These are phyloP conservation scores for Coendou prehensilis DNA, from an alignment of 2,797 vertebrate species.

Conservation along the genomic window DNA sequence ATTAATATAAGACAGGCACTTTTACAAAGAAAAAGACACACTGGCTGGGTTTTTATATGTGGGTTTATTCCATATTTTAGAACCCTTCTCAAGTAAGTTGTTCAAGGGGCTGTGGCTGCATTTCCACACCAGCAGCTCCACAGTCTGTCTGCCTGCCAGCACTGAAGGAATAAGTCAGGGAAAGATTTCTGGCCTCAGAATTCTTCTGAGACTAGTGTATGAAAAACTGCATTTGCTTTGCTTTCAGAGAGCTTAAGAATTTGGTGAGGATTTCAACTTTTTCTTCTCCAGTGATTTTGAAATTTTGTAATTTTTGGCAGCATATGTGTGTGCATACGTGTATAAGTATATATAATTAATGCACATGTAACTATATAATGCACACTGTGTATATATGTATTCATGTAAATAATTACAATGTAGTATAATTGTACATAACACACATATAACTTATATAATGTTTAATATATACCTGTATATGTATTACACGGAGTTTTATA, in stretches of 20 bases:
- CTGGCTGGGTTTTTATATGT: not conserved
- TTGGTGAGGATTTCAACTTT: not conserved
- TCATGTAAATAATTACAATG: not conserved
- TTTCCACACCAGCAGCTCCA: not conserved
- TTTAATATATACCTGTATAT: not conserved
- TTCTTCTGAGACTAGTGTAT: not conserved
- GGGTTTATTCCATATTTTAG: not conserved
- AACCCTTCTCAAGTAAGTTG: not conserved
- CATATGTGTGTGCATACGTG: not conserved
- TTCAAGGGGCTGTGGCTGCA: not conserved
- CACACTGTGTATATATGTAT: not conserved
- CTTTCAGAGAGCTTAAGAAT: not conserved
- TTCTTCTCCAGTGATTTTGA: slow-evolving; percentile 16
- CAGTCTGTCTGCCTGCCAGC: too few species aligned
- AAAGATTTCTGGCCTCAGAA: not conserved
- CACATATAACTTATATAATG: not conserved
- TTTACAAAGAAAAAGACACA: slow-evolving; percentile 49
- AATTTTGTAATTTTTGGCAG: slow-evolving; percentile 31
- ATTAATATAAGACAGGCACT: not conserved
- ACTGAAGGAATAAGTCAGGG: not conserved
- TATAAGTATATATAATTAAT: not conserved
- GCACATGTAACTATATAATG: not conserved
- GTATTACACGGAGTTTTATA: not conserved
- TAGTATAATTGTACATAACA: not conserved
- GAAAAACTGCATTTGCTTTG: slow-evolving; percentile 5